These are phyloP conservation scores for Urocitellus parryii DNA, from an alignment of 2,113 vertebrate species.

Conservation along the genomic window DNA sequence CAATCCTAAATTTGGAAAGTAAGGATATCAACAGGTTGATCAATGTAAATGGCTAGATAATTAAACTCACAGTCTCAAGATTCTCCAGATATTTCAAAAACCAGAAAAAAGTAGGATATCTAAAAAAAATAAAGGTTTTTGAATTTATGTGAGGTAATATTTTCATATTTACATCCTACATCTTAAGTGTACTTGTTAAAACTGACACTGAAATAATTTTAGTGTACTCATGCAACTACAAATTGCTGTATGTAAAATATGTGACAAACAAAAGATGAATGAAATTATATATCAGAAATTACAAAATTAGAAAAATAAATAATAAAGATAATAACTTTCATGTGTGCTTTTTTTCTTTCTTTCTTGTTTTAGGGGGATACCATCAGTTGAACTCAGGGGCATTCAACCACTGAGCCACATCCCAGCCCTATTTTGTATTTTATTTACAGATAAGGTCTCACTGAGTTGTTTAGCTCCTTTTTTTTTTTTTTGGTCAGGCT, in stretches of 20 bases:
- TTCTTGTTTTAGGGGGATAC: no score
- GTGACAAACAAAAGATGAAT: neutral
- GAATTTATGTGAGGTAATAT: neutral
- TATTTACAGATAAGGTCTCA: no score
- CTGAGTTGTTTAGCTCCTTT: no score
- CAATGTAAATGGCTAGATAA: neutral
- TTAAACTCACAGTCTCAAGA: neutral
- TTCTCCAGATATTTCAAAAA: neutral
- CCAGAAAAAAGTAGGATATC: neutral
- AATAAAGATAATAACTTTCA: neutral
- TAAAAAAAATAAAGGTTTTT: neutral
- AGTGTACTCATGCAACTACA: neutral
- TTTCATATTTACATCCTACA: neutral
- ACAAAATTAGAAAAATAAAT: neutral
- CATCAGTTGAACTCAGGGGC: no score
- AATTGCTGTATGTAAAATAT: neutral
- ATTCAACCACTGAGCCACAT: no score
- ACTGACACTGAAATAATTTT: neutral
- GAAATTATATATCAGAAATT: neutral
- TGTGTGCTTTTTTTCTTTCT: no score
- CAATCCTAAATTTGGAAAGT: conserved; percentile 4
- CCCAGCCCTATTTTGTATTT: no score
- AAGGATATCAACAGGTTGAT: neutral
- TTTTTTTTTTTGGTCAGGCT: no score
- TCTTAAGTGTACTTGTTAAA: neutral